Base-by-base conservation (phyloP, 2,113 vertebrate species). In the Pelecanoides urinatrix region DNA sequence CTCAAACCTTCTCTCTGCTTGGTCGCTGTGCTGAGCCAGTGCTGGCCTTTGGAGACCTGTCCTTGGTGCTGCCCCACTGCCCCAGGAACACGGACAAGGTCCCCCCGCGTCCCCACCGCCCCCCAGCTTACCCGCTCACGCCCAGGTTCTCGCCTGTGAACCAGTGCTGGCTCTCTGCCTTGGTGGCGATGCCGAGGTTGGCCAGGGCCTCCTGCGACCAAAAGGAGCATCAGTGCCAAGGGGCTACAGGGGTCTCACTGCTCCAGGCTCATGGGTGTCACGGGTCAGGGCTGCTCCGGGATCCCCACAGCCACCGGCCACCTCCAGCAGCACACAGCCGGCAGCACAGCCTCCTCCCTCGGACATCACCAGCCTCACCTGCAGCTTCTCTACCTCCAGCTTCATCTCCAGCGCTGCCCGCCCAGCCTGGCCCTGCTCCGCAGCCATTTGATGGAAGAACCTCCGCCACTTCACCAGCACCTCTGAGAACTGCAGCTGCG, bases 401-500 rank as follows among this genome's bases (percentile, higher is more conserved):
- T 97, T 99, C 49, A 96, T 98, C 84, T 99, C 98, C 86, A 98
- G 87, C 5, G 95, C 98, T 16, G 98, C 94, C 45, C 86, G 38
- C 13, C 97, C 97, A 0, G 97, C 98, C 91, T 98, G 98, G 30
- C 98, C 99, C 95, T 99, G 99, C 91, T 98, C 98, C 0, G 96
- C 96, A 0, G 98, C 99, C 95, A 99, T 97, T 80, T 99, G 99
- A 79, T 95, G 93, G 91, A 99, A 99, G 94, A 99, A 99, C 16
- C 94, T 78, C 17, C 85, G 96, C 99, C 99, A 99, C 96, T 99
- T 99, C 89, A 99, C 97, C 96, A 99, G 98, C 94, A 99, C 98
- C 34, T 99, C 99, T 0, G 99, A 99, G 96, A 99, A 98, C 96
- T 97, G 98, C 70, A 99, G 97, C 99, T 99, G 95, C 2, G 1